A percentile compares a stretch with the other conserved stretches of the same genome.
Evolutionary conservation across 2,113 vertebrate species (phyloP).

Genomic region (Boleophthalmus pectinirostris): DNA sequence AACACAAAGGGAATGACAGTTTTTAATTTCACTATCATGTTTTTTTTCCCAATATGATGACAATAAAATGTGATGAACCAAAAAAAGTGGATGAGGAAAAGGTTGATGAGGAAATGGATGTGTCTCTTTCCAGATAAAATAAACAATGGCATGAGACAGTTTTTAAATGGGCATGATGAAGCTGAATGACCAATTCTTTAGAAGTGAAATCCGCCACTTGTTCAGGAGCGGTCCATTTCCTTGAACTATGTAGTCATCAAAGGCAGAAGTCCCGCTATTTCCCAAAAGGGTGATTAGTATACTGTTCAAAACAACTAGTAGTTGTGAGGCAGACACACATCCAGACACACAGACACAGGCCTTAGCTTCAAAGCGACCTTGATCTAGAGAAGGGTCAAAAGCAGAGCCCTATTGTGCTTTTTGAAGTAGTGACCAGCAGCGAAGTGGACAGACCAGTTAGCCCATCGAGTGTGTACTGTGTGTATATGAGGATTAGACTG

Average conservation of each 20-base stretch:
- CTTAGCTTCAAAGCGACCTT: constrained; percentile 67
- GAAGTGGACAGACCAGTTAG: constrained; percentile 58
- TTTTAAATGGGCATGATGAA: constrained; percentile 43
- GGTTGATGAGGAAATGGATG: background rate
- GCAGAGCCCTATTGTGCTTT: constrained; percentile 41
- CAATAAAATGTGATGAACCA: background rate
- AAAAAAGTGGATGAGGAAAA: background rate
- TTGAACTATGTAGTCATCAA: constrained; percentile 39
- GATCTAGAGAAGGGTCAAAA: constrained; percentile 64
- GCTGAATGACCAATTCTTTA: constrained; percentile 40
- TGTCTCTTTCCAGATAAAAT: background rate
- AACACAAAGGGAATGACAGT: constrained; percentile 16
- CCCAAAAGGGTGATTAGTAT: constrained; percentile 20
- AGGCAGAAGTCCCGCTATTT: constrained; percentile 19
- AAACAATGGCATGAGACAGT: background rate
- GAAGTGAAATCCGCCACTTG: constrained; percentile 46
- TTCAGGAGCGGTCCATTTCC: constrained; percentile 23
- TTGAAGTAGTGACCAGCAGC: constrained; percentile 66
- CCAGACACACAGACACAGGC: constrained; percentile 4
- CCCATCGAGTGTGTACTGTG: constrained; percentile 25
- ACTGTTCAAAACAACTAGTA: constrained; percentile 28
- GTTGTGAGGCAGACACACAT: constrained; percentile 4
- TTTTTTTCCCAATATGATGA: too few species aligned
- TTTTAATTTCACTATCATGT: background rate
- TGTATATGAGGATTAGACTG: constrained; percentile 41